phyloP scores from a whole-genome alignment of 2,113 vertebrate genomes.

The Sminthopsis crassicaudata region DNA sequence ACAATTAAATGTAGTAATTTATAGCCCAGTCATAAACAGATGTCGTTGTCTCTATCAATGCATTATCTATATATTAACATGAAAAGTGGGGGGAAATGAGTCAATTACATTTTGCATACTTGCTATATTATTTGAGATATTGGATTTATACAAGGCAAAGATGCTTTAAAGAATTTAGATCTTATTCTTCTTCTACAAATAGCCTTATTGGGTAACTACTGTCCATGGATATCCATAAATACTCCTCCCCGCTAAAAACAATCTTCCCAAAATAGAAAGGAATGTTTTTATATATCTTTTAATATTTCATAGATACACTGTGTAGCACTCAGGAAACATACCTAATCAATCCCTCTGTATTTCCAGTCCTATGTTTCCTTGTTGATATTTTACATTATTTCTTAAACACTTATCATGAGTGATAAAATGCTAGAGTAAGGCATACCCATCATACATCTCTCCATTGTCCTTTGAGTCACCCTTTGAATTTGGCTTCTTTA shows the following conservation, averaged over 20 bases:
- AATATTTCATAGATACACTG: neutral
- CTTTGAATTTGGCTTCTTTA: neutral
- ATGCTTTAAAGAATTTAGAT: neutral
- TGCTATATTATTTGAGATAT: neutral
- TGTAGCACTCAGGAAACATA: neutral
- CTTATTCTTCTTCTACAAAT: neutral
- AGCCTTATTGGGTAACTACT: neutral
- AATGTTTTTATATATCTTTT: neutral
- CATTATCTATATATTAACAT: neutral
- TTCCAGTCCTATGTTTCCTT: neutral
- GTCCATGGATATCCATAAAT: neutral
- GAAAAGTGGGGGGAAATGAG: neutral
- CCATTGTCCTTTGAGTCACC: neutral
- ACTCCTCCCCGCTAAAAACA: neutral
- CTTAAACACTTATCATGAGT: neutral
- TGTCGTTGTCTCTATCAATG: constrained; percentile 6
- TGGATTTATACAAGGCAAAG: neutral
- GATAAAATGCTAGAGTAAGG: neutral
- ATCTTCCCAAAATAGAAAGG: neutral
- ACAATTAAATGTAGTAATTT: constrained; percentile 76
- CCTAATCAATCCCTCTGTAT: neutral
- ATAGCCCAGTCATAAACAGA: constrained; percentile 60
- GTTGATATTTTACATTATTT: neutral
- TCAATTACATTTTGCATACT: constrained; percentile 1
- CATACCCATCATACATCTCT: neutral